phyloP scores from a whole-genome alignment of 2,113 vertebrate genomes.

The Vimba vimba region DNA sequence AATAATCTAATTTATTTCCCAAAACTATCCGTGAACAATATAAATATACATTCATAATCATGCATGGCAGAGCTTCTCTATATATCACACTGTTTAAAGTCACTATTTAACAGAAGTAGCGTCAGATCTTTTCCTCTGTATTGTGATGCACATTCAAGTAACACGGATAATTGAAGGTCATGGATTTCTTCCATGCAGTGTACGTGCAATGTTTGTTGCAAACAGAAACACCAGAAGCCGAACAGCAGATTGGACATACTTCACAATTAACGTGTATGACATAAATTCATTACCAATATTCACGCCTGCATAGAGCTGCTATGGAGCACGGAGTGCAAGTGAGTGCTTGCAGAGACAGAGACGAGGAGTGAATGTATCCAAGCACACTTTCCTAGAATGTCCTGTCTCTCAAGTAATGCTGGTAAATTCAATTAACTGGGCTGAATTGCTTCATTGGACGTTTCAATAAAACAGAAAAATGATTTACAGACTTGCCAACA shows the following conservation, averaged over 20 bases:
- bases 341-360: neutral
- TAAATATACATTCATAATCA: neutral
- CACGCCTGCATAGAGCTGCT: neutral
- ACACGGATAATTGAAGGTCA: neutral
- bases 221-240: neutral
- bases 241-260: conserved; percentile 1
- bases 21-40: neutral
- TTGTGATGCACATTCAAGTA: neutral
- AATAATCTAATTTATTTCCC: neutral
- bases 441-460: neutral
- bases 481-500: neutral
- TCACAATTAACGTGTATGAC: neutral
- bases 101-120: neutral
- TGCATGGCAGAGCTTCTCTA: neutral
- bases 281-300: neutral
- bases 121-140: neutral
- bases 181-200: neutral
- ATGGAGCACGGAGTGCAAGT: neutral
- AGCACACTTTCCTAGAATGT: neutral
- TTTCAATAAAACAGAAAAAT: neutral
- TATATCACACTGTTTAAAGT: neutral
- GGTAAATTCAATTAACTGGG: neutral
- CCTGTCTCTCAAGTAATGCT: neutral
- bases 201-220: neutral
- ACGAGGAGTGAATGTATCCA: neutral